phyloP scores from a whole-genome alignment of 2,888 invertebrate species.

The Eupithecia exiguata region DNA sequence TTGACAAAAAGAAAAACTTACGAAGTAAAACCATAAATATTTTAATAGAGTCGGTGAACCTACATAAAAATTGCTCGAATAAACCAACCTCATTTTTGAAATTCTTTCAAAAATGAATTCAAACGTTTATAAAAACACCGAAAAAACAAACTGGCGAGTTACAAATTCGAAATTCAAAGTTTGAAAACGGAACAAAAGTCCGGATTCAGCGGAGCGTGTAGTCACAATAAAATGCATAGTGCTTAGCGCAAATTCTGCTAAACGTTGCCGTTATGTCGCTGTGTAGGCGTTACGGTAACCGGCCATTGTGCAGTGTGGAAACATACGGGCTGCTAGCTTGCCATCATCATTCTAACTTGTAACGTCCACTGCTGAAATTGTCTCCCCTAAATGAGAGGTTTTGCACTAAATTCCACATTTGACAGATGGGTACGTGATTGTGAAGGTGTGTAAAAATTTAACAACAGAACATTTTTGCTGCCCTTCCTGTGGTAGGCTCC shows the following conservation, averaged over 20 bases:
- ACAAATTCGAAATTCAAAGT: constrained; percentile 15
- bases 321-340: constrained; percentile 39
- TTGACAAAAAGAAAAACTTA: not conserved
- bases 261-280: constrained; percentile 64
- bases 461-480: too few relatives aligned
- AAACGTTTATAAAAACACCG: not conserved
- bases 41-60: too few relatives aligned
- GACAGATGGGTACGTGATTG: too few relatives aligned
- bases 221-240: constrained; percentile 56
- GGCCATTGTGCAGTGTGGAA: constrained; percentile 50
- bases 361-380: too few relatives aligned
- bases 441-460: too few relatives aligned
- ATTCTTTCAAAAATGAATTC: not conserved
- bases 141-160: constrained; percentile 11
- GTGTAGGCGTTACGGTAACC: constrained; percentile 64
- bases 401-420: too few relatives aligned
- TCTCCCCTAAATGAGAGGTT: too few relatives aligned
- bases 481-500: too few relatives aligned
- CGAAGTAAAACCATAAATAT: too few relatives aligned
- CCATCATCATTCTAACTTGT: too few relatives aligned
- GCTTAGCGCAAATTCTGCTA: constrained; percentile 68
- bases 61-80: not conserved
- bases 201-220: constrained; percentile 28
- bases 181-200: constrained; percentile 21
- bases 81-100: not conserved